These are phyloP conservation scores for Tanytarsus gracilentus DNA, from an alignment of 2,888 invertebrate genomes.

Conservation along the genomic window DNA sequence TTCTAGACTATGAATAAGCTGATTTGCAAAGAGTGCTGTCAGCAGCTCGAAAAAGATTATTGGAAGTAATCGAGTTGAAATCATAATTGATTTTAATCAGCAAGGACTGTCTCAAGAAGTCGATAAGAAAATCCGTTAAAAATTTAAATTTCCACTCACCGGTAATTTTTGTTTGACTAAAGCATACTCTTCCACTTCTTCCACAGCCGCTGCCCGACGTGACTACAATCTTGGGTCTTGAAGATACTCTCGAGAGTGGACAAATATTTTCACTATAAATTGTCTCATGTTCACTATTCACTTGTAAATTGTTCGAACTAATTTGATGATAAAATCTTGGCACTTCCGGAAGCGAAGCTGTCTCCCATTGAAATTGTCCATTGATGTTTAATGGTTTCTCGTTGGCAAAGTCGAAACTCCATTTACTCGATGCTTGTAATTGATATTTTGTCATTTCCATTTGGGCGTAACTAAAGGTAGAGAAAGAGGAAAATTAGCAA, in stretches of 20 bases:
- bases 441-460: slow-evolving; percentile 26
- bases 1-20: no score
- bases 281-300: background rate
- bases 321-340: slow-evolving; percentile 26
- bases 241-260: slow-evolving; percentile 4
- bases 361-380: slow-evolving; percentile 16
- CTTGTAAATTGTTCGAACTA: background rate
- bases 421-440: slow-evolving; percentile 21
- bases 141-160: slow-evolving; percentile 19
- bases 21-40: no score
- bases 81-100: no score
- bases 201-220: background rate
- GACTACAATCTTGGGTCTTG: slow-evolving; percentile 5
- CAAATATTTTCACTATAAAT: slow-evolving; percentile 27
- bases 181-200: background rate
- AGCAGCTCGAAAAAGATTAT: no score
- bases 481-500: background rate
- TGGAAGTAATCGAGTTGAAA: no score
- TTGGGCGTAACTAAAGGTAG: slow-evolving; percentile 11
- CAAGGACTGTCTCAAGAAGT: no score
- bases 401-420: slow-evolving; percentile 23
- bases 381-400: slow-evolving; percentile 5
- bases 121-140: no score
- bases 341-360: background rate
- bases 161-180: slow-evolving; percentile 24